phyloP scores from a whole-genome alignment of 1,140 invertebrate species.

The Dendrolimus kikuchii region DNA sequence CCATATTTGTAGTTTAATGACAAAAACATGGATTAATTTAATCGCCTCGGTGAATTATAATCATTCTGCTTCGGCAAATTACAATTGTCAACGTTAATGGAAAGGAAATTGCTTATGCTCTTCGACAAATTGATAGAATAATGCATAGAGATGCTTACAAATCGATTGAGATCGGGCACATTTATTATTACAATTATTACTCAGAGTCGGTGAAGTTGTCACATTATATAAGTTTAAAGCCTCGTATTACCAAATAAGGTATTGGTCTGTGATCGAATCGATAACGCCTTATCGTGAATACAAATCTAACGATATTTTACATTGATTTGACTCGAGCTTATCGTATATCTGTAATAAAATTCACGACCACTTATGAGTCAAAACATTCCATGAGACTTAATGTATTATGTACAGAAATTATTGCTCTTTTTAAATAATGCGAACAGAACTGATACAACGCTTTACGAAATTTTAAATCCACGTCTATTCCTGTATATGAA shows the following conservation, averaged over 20 bases:
- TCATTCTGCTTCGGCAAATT: constrained; percentile 22
- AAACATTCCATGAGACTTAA: no score
- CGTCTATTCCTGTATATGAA: no score
- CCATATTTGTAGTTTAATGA: constrained; percentile 33
- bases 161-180: no score
- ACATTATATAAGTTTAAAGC: constrained; percentile 5
- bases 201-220: no score
- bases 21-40: constrained; percentile 24
- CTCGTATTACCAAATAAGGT: neutral
- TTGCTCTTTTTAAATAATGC: no score
- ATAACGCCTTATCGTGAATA: constrained; percentile 22
- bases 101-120: no score
- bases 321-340: constrained; percentile 8
- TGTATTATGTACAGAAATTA: no score
- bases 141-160: no score
- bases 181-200: no score
- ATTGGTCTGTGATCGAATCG: constrained; percentile 8
- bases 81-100: constrained; percentile 15
- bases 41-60: constrained; percentile 16
- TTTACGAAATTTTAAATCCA: no score
- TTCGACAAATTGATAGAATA: no score
- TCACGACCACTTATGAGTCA: neutral
- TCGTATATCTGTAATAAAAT: constrained; percentile 6
- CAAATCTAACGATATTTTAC: constrained; percentile 23
- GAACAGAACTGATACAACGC: no score